These are phyloP conservation scores for Hyphantria cunea DNA, from an alignment of 1,140 invertebrate species.

Conservation along the genomic window DNA sequence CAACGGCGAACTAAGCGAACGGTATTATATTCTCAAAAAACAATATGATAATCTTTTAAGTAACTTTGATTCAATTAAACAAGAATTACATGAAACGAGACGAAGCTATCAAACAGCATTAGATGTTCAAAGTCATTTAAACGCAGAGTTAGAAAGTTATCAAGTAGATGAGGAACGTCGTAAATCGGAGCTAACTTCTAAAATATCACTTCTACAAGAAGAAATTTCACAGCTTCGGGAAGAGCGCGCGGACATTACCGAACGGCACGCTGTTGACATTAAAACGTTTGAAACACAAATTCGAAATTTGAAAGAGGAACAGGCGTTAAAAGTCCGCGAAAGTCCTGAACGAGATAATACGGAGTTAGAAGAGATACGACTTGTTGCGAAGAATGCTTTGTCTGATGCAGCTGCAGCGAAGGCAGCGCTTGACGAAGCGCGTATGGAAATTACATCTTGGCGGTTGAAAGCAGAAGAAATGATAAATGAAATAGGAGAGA, in stretches of 20 bases:
- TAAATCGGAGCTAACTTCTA: slow-evolving; percentile 51
- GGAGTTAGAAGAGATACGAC: slow-evolving; percentile 61
- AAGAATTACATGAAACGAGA: slow-evolving; percentile 72
- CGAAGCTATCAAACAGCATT: slow-evolving; percentile 71
- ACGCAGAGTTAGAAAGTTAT: slow-evolving; percentile 67
- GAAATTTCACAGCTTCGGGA: slow-evolving; percentile 60
- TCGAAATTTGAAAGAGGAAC: slow-evolving; percentile 59
- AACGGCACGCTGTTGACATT: slow-evolving; percentile 54
- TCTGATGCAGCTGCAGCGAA: slow-evolving; percentile 54
- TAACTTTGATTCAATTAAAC: slow-evolving; percentile 68
- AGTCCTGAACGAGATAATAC: slow-evolving; percentile 59
- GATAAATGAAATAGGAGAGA: slow-evolving; percentile 53
- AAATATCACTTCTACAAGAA: slow-evolving; percentile 59
- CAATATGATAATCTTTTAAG: slow-evolving; percentile 65
- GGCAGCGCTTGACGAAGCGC: slow-evolving; percentile 55
- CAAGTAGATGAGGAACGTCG: slow-evolving; percentile 65
- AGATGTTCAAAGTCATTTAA: slow-evolving; percentile 73
- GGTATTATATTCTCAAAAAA: slow-evolving; percentile 70
- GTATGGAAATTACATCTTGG: slow-evolving; percentile 55
- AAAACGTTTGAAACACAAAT: slow-evolving; percentile 61
- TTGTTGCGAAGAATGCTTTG: slow-evolving; percentile 43
- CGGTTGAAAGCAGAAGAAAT: slow-evolving; percentile 62
- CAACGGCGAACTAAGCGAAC: slow-evolving; percentile 64
- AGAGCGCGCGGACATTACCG: slow-evolving; percentile 52
- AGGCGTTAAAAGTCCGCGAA: slow-evolving; percentile 41